Conservation (phyloP, 2,113 vertebrate genomes). For the Rhineura floridana region DNA sequence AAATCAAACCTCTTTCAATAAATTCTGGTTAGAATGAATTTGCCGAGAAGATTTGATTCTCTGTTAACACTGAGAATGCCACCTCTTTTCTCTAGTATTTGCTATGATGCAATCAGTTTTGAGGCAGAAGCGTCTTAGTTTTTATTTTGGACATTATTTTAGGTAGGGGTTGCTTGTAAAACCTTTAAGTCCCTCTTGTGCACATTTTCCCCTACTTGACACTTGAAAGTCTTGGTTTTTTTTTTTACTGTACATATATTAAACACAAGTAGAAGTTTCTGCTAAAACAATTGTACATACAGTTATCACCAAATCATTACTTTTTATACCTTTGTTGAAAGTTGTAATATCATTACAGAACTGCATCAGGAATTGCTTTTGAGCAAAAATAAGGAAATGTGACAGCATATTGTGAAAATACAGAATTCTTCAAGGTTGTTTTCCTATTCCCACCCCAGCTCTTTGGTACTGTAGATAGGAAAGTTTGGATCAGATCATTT, state of each 20-base stretch:
- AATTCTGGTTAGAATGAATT: slow-evolving; percentile 64
- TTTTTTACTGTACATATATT: slow-evolving; percentile 77
- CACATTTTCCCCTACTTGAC: slow-evolving; percentile 70
- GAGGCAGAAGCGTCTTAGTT: slow-evolving; percentile 61
- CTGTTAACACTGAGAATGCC: slow-evolving; percentile 52
- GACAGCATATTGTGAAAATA: slow-evolving; percentile 58
- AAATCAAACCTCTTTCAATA: slow-evolving; percentile 62
- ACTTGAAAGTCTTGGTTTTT: slow-evolving; percentile 69
- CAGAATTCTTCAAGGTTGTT: slow-evolving; percentile 33
- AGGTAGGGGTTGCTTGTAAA: slow-evolving; percentile 65
- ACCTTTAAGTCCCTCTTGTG: slow-evolving; percentile 65
- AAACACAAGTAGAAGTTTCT: slow-evolving; percentile 76
- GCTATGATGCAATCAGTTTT: slow-evolving; percentile 70
- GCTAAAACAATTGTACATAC: slow-evolving; percentile 68
- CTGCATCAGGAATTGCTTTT: slow-evolving; percentile 55
- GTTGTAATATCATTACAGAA: slow-evolving; percentile 64
- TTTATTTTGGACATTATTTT: slow-evolving; percentile 57
- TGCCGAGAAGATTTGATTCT: slow-evolving; percentile 57
- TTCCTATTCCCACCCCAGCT: slow-evolving; percentile 23
- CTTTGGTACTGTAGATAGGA: slow-evolving; percentile 53
- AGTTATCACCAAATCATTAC: slow-evolving; percentile 78
- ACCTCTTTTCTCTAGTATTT: slow-evolving; percentile 60
- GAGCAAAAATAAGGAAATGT: slow-evolving; percentile 59
- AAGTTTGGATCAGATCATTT: slow-evolving; percentile 8
- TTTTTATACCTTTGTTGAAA: slow-evolving; percentile 75